These are phyloP conservation scores for Sinocyclocheilus anophthalmus DNA, from an alignment of 2,113 vertebrate genomes.

Conservation along the genomic window DNA sequence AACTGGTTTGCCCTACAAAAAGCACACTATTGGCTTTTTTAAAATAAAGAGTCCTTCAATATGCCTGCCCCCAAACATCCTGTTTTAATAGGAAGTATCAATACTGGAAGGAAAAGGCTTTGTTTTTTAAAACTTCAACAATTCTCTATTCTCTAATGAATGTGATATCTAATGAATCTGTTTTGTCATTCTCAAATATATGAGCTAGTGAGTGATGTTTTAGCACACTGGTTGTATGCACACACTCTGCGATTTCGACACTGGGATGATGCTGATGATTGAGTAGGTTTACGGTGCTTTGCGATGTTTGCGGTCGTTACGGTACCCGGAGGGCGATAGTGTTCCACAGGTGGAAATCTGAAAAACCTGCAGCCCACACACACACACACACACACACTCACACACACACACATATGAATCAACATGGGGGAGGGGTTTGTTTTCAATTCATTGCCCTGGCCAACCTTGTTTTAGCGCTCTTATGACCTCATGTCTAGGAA, in stretches of 20 bases:
- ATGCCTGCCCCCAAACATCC: background rate
- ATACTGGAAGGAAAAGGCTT: background rate
- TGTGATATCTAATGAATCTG: background rate
- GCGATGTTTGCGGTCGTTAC: background rate
- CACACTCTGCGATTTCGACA: background rate
- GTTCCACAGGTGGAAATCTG: background rate
- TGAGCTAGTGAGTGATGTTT: background rate
- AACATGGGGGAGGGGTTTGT: background rate
- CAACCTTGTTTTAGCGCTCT: slow-evolving; percentile 7
- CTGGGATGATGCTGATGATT: background rate
- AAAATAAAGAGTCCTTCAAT: background rate
- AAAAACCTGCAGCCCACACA: background rate
- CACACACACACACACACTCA: too few species aligned
- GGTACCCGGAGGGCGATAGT: background rate
- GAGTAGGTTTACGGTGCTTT: background rate
- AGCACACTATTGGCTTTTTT: background rate
- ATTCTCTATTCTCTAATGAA: background rate
- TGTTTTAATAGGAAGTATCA: background rate
- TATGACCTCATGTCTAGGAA: slow-evolving; percentile 56
- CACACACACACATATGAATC: too few species aligned
- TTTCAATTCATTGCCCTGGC: slow-evolving; percentile 5
- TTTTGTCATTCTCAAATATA: background rate
- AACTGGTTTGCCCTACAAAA: background rate
- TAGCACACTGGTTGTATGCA: background rate
- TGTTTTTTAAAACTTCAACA: background rate